Evolutionary conservation across 2,888 invertebrate genomes (phyloP), one percentile per base, ranked within the genome.

Genomic region (Monoplex corrugatus): DNA sequence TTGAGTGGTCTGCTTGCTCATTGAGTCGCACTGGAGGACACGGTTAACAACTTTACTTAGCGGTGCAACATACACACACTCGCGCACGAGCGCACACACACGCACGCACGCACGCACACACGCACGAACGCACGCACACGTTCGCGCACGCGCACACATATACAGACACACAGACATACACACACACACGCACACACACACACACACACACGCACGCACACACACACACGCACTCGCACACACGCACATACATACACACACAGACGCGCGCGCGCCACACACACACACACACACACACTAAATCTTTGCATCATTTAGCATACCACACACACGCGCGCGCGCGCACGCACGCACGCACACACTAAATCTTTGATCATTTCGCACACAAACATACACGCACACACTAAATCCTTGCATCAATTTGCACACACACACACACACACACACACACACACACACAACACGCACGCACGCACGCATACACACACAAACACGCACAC

Each of bases 211-310:
- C 38, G 8, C 6, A 80, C 28, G 40, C 80, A 80, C 43, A 35
- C 38, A 80, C 23, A 43, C 80, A 80, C 28, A 80, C 80, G 38
- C 40, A 80, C 80, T 35, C 38, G 38, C 80, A 80, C 28, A 80
- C 80, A 80, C 40, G 38, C 80, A 80, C 38, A 80, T 40, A 80
- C 28, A 80, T 40, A 80, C 28, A 80, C 80, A 80, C 38, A 80
- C 80, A 80, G 80, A 80, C 19, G 32, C n/a, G n/a, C n/a, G n/a
- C n/a, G n/a, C n/a, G n/a, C n/a, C 28, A 68, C 68, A 68, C 68
- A 68, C 68, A 68, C 28, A 19, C 28, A 68, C 68, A 68, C 28
- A 68, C 68, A 68, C 68, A 68, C 68, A 68, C 68, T 28, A 3
- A n/a, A n/a, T n/a, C n/a, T n/a, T n/a, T n/a, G n/a, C n/a, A n/a